Evolutionary conservation across 2,888 invertebrate genomes (phyloP).

Genomic region (Ophioninae sp.): DNA sequence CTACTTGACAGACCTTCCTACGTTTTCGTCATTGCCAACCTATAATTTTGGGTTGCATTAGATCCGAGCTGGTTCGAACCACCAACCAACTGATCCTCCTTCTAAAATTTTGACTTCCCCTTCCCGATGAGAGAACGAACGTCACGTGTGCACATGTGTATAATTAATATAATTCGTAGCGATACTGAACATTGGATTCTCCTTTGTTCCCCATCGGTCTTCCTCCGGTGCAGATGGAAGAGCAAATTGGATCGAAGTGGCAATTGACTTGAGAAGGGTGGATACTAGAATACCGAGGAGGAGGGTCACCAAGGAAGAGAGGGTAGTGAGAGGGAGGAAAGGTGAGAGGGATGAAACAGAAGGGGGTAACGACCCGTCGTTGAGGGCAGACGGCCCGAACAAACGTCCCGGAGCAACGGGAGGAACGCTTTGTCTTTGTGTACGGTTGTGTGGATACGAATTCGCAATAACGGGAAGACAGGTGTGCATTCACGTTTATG

Average conservation of each 20-base stretch:
- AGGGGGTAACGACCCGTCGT: slow-evolving; percentile 62
- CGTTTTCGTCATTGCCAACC: not conserved
- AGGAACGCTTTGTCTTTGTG: slow-evolving; percentile 35
- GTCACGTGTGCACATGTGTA: not conserved
- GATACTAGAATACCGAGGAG: slow-evolving; percentile 2
- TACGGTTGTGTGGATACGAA: slow-evolving; percentile 32
- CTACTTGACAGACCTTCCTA: not conserved
- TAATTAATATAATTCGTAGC: not conserved
- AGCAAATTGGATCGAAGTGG: slow-evolving; percentile 48
- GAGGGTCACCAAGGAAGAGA: not conserved
- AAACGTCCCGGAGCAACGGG: slow-evolving; percentile 56
- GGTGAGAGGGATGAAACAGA: slow-evolving; percentile 9
- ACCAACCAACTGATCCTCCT: no score
- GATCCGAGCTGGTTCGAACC: no score
- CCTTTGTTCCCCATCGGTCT: not conserved
- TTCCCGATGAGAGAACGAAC: not conserved
- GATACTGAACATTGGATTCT: not conserved
- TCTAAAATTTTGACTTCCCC: no score
- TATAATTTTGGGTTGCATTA: not conserved
- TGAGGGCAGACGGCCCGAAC: slow-evolving; percentile 59
- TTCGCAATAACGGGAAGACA: not conserved
- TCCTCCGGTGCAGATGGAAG: slow-evolving; percentile 17
- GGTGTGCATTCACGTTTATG: not conserved
- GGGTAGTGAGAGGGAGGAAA: not conserved
- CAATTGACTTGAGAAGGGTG: slow-evolving; percentile 43